A percentile compares a stretch with the other conserved stretches of the same genome.
Evolutionary conservation across 2,888 invertebrate species (phyloP).

Genomic region (Diaperis boleti): DNA sequence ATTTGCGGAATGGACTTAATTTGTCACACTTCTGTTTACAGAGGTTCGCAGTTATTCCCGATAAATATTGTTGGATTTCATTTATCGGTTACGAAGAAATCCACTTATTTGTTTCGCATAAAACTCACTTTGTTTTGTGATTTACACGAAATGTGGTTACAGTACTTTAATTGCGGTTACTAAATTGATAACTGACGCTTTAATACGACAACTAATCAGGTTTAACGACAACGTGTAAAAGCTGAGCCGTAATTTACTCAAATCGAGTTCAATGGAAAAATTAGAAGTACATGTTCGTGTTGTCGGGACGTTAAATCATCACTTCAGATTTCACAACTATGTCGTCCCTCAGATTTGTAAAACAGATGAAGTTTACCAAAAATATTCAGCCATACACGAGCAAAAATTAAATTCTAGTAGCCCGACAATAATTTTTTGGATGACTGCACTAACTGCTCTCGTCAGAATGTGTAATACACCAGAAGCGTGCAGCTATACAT

Average conservation of each 20-base stretch:
- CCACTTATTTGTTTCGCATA: slow-evolving; percentile 4
- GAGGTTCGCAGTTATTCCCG: neutral
- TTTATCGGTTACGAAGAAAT: slow-evolving; percentile 2
- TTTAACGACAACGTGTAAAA: slow-evolving; percentile 19
- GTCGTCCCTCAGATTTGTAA: too few species aligned
- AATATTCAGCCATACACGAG: too few species aligned
- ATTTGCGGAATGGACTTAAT: slow-evolving; percentile 24
- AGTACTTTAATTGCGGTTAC: slow-evolving; percentile 15
- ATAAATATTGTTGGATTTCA: slow-evolving; percentile 9
- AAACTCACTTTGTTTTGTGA: slow-evolving; percentile 6
- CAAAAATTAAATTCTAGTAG: too few species aligned
- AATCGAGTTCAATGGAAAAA: neutral
- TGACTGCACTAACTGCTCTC: too few species aligned
- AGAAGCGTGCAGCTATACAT: too few species aligned
- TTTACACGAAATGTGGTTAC: slow-evolving; percentile 11
- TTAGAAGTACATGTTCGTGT: neutral
- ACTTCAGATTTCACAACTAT: too few species aligned
- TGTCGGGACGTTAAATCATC: neutral
- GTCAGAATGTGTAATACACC: too few species aligned
- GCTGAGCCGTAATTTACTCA: slow-evolving; percentile 9
- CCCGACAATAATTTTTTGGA: too few species aligned
- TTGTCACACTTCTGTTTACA: slow-evolving; percentile 21
- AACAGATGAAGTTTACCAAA: too few species aligned
- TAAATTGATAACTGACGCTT: slow-evolving; percentile 27
- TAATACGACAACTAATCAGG: slow-evolving; percentile 19